Evolutionary conservation across 2,888 invertebrate species (phyloP), one percentile per base, ranked within the genome.

Genomic region (Acleris holmiana): DNA sequence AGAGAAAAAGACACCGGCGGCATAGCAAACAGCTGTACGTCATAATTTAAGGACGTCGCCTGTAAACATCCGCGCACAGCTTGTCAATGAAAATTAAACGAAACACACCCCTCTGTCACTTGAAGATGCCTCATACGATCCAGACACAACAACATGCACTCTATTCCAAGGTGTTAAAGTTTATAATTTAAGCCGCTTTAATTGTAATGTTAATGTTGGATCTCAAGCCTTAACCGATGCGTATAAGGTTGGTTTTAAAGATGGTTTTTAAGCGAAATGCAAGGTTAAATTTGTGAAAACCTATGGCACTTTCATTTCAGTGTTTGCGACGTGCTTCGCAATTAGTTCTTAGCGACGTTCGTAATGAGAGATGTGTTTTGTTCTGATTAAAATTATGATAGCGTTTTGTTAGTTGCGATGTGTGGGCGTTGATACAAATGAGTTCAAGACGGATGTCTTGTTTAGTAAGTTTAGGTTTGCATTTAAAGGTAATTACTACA

Each of bases 41-140:
- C 67, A 68, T 69, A 51, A 66, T 66, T 71, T 71, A 67, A 53
- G 55, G 49, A 59, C 64, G 63, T 63, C 57, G 40, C 53, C 54
- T 69, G 69, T 69, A 72, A 69, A 72, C 68, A 73, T 66, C 68
- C 67, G 61, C 63, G 65, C 61, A 59, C 69, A 71, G 66, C 79
- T 84, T 80, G 81, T 83, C 86, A 85, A 85, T 86, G 86, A 81
- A 84, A 87, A 87, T 87, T 85, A 85, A 88, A 86, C 83, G 78
- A 76, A 80, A 80, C 78, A 70, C 76, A 77, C 69, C 84, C 83
- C 80, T 85, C 84, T 84, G 83, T 86, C 83, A 80, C 83, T 78
- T 18, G 4, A 10, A 35, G 23, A 51, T 35, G 40, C 23, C 8
- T 4, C n/a, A 54, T 4, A 15, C 35, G n/a, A 46, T 5, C 10